Conservation (phyloP, 1,140 invertebrate genomes). For the Heliconius congener region DNA sequence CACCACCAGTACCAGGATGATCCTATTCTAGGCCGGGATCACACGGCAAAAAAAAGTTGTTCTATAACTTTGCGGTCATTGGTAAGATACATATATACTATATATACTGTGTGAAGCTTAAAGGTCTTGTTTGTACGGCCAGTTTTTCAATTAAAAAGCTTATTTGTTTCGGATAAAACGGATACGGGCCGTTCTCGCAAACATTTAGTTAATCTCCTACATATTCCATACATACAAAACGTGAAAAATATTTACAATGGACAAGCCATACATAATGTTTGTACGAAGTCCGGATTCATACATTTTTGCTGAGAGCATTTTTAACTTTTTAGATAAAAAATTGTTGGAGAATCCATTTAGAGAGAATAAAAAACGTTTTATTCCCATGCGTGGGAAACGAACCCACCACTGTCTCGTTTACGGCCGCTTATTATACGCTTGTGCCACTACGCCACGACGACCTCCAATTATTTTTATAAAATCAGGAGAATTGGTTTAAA, state of each 20-base stretch:
- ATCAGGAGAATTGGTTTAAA: too few species aligned
- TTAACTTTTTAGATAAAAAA: not conserved
- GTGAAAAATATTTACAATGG: conserved; percentile 20
- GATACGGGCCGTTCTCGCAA: conserved; percentile 15
- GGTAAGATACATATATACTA: too few species aligned
- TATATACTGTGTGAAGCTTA: not conserved
- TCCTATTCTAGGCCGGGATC: too few species aligned
- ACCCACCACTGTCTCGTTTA: too few species aligned
- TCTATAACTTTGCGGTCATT: too few species aligned
- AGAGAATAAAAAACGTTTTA: too few species aligned
- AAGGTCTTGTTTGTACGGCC: not conserved
- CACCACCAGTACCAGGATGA: too few species aligned
- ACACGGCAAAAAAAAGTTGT: too few species aligned
- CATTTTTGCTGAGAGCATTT: not conserved
- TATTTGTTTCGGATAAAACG: conserved; percentile 17
- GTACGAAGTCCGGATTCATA: conserved; percentile 2
- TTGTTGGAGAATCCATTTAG: not conserved
- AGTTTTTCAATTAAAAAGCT: conserved; percentile 18
- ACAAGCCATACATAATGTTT: conserved; percentile 11
- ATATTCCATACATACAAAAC: conserved; percentile 9
- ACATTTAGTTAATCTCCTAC: conserved; percentile 23
- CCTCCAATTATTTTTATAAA: too few species aligned
- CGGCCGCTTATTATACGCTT: too few species aligned
- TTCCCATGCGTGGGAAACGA: too few species aligned
- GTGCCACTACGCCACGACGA: too few species aligned